A percentile compares a stretch with the other conserved stretches of the same genome.
These are phyloP conservation scores for Pocota personata DNA, from an alignment of 2,888 invertebrate species.

Conservation along the genomic window DNA sequence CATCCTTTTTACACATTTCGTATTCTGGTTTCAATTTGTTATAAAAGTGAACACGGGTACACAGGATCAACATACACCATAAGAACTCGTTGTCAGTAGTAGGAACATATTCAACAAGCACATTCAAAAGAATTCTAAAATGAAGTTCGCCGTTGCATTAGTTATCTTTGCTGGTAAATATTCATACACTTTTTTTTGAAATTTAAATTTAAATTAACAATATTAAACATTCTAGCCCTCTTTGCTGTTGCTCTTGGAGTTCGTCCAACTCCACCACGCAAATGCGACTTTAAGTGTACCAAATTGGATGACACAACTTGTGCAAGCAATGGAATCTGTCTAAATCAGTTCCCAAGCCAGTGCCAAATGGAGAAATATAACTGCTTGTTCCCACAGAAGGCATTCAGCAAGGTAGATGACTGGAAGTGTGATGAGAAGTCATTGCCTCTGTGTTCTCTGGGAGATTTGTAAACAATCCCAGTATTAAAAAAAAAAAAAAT, in stretches of 20 bases:
- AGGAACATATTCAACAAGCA: not conserved
- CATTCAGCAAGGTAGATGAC: not conserved
- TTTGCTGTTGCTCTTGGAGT: conserved; percentile 22
- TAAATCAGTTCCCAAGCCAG: conserved; percentile 76
- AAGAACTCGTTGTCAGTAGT: not conserved
- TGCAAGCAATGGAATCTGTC: conserved; percentile 78
- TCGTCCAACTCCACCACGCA: conserved; percentile 17
- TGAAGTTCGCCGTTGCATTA: not conserved
- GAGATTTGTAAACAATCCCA: conserved; percentile 13
- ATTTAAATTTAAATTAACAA: not conserved
- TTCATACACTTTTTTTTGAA: not conserved
- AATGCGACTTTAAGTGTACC: conserved; percentile 76
- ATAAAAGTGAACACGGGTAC: not conserved
- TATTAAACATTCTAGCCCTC: conserved; percentile 7
- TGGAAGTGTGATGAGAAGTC: conserved; percentile 42
- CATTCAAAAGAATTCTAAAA: not conserved
- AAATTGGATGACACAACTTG: conserved; percentile 75
- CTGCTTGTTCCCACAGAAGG: conserved; percentile 76
- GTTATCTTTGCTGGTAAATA: not conserved
- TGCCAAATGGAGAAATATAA: conserved; percentile 78
- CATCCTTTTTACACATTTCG: not conserved
- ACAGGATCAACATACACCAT: not conserved
- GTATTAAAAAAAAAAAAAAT: not conserved
- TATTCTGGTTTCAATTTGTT: not conserved
- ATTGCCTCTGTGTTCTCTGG: not conserved